A percentile compares a stretch with the other conserved stretches of the same genome.
Evolutionary conservation across 2,888 invertebrate genomes (phyloP).

Genomic region (Coelogynopora nodosa): DNA sequence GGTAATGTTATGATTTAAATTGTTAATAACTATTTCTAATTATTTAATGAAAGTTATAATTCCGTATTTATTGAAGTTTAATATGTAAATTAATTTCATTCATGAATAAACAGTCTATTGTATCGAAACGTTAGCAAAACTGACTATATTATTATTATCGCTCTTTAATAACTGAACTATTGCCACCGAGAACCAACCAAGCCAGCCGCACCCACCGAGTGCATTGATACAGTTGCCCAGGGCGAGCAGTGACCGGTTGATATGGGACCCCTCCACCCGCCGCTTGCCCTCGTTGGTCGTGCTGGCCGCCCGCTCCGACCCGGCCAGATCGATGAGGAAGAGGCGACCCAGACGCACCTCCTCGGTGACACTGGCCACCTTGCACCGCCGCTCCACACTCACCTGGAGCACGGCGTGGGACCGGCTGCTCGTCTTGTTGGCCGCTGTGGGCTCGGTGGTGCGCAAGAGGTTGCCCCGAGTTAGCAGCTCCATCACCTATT

Average conservation of each 20-base stretch:
- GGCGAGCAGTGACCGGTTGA: conserved; percentile 80
- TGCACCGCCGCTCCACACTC: conserved; percentile 55
- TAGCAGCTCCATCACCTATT: conserved; percentile 73
- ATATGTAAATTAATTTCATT: too few species aligned
- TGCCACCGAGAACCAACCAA: too few species aligned
- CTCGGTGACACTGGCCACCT: conserved; percentile 53
- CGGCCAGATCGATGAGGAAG: conserved; percentile 90
- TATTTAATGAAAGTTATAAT: too few species aligned
- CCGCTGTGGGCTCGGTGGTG: conserved; percentile 88
- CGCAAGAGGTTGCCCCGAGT: conserved; percentile 83
- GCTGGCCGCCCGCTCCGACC: conserved; percentile 80
- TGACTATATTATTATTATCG: too few species aligned
- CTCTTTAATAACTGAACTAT: too few species aligned
- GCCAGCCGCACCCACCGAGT: conserved; percentile 69
- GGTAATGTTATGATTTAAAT: too few species aligned
- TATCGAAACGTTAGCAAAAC: too few species aligned
- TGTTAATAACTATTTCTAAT: too few species aligned
- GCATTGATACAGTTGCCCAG: conserved; percentile 94
- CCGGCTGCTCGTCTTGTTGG: conserved; percentile 86
- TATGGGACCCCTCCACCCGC: conserved; percentile 73
- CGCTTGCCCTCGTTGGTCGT: conserved; percentile 78
- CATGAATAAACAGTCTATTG: too few species aligned
- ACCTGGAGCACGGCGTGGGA: conserved; percentile 87
- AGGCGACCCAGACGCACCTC: conserved; percentile 58
- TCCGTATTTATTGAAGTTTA: too few species aligned